Percentiles rank a stretch among this genome's conserved stretches.
phyloP scores from a whole-genome alignment of 2,113 vertebrate species.

The Anseranas semipalmata region DNA sequence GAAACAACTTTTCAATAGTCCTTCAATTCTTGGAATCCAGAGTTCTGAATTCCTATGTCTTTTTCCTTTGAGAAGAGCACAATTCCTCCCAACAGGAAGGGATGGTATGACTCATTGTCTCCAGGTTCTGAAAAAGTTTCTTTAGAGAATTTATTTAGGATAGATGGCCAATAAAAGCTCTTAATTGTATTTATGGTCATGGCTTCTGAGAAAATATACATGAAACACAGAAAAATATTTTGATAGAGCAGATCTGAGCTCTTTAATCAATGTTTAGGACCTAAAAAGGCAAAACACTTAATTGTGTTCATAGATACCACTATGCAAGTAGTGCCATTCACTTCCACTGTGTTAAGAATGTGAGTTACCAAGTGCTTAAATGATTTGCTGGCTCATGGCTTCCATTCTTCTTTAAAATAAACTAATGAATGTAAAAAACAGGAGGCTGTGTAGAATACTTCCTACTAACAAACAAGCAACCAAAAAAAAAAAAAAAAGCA shows the following conservation, averaged over 20 bases:
- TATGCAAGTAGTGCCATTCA: background rate
- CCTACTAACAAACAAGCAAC: background rate
- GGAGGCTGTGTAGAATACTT: background rate
- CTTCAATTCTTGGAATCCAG: background rate
- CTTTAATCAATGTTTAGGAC: background rate
- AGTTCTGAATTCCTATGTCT: fast-evolving
- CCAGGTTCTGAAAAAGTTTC: background rate
- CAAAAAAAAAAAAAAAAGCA: background rate
- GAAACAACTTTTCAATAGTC: background rate
- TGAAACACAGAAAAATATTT: background rate
- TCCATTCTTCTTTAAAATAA: background rate
- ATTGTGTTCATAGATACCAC: background rate
- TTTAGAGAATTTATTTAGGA: background rate
- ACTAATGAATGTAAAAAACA: background rate
- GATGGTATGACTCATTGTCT: background rate
- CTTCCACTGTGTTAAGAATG: background rate
- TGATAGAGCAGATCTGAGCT: background rate
- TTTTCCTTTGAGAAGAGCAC: background rate
- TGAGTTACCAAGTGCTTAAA: background rate
- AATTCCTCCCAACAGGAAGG: background rate
- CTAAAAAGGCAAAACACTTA: background rate
- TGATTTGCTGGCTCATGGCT: background rate
- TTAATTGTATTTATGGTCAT: background rate
- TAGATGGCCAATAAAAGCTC: background rate
- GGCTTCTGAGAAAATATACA: background rate